Conservation (phyloP, 2,113 vertebrate species). For the Lepus americanus region DNA sequence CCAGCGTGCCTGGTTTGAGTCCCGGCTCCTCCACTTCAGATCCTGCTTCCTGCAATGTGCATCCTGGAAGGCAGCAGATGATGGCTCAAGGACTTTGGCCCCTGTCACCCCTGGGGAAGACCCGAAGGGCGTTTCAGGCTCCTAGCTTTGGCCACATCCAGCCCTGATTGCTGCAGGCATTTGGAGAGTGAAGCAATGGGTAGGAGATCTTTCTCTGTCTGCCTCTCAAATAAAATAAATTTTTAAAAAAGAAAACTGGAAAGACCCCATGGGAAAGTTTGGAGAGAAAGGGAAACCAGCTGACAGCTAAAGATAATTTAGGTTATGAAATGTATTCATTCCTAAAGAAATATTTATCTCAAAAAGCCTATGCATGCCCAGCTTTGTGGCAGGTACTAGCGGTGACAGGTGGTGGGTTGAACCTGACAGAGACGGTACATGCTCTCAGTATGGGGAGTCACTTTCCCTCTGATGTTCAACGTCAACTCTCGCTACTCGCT, state of each 20-base stretch:
- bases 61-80: too few species aligned
- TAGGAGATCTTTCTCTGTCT: too few species aligned
- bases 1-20: too few species aligned
- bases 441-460: not conserved
- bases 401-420: not conserved
- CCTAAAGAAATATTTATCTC: constrained; percentile 31
- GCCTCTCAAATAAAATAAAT: too few species aligned
- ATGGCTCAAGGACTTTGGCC: too few species aligned
- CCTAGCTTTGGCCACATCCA: too few species aligned
- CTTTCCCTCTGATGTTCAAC: not conserved
- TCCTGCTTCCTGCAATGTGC: too few species aligned
- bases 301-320: not conserved
- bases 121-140: too few species aligned
- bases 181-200: too few species aligned
- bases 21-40: too few species aligned
- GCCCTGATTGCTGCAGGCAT: too few species aligned
- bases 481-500: not conserved
- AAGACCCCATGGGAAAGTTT: not conserved
- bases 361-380: not conserved
- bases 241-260: not conserved
- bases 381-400: not conserved
- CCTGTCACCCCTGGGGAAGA: too few species aligned
- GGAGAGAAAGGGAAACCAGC: not conserved
- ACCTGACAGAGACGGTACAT: not conserved
- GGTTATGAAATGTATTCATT: constrained; percentile 21